phyloP scores from a whole-genome alignment of 2,113 vertebrate species.

The Pterocles gutturalis region DNA sequence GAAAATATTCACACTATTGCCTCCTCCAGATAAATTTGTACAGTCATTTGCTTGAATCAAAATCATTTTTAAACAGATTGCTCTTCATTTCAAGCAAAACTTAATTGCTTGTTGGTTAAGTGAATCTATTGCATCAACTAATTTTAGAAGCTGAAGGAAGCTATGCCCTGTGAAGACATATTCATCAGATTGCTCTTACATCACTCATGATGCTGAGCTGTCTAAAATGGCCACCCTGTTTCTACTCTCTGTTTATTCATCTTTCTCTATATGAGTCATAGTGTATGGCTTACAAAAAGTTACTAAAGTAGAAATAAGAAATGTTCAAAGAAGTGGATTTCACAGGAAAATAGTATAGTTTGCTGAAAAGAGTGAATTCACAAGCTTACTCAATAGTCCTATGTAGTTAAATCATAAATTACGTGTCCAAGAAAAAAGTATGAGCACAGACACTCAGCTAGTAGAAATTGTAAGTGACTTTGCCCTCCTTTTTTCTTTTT shows the following conservation, averaged over 20 bases:
- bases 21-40: neutral
- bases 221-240: neutral
- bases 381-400: neutral
- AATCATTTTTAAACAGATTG: neutral
- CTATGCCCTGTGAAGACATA: neutral
- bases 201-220: neutral
- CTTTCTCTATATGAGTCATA: neutral
- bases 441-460: neutral
- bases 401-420: neutral
- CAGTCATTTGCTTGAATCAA: neutral
- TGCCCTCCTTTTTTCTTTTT: neutral
- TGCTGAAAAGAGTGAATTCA: neutral
- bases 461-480: neutral
- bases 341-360: neutral
- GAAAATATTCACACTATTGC: neutral
- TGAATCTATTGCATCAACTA: neutral
- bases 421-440: neutral
- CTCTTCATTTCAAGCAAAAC: neutral
- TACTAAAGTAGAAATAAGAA: neutral
- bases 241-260: neutral
- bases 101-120: neutral
- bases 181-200: neutral
- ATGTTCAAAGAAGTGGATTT: neutral
- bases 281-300: neutral
- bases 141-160: neutral